Evolutionary conservation across 2,797 vertebrate species (phyloP).

Genomic region (Gallinago nigripennis): DNA sequence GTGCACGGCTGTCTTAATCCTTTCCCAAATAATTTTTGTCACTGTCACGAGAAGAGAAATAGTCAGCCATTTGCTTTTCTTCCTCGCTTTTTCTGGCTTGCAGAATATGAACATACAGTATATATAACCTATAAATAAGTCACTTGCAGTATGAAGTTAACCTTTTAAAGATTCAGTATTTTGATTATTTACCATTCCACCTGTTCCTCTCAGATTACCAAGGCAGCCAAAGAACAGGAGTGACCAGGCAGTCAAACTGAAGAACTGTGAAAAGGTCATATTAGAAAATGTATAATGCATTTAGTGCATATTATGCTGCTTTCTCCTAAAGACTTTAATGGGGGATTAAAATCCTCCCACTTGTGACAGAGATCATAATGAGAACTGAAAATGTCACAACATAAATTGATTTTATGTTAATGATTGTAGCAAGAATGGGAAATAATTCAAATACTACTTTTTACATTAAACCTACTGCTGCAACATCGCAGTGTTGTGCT

Average conservation of each 20-base stretch:
- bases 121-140: slow-evolving; percentile 2
- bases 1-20: background rate
- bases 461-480: background rate
- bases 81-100: background rate
- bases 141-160: slow-evolving; percentile 7
- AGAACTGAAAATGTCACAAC: slow-evolving; percentile 69
- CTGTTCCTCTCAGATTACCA: slow-evolving; percentile 32
- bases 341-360: slow-evolving; percentile 56
- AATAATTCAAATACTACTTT: slow-evolving; percentile 22
- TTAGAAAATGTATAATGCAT: slow-evolving; percentile 51
- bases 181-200: slow-evolving; percentile 34
- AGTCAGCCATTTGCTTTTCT: background rate
- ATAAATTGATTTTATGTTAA: slow-evolving; percentile 70
- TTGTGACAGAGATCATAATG: slow-evolving; percentile 56
- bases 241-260: slow-evolving; percentile 45
- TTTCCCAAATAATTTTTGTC: background rate
- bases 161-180: slow-evolving; percentile 49
- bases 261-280: slow-evolving; percentile 57
- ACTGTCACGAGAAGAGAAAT: background rate
- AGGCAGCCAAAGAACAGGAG: background rate
- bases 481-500: background rate
- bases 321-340: slow-evolving; percentile 53
- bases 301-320: slow-evolving; percentile 48
- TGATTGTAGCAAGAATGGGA: slow-evolving; percentile 32
- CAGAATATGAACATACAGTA: background rate